Evolutionary conservation across 2,113 vertebrate genomes (phyloP).

Genomic region (Aegotheles bennettii): DNA sequence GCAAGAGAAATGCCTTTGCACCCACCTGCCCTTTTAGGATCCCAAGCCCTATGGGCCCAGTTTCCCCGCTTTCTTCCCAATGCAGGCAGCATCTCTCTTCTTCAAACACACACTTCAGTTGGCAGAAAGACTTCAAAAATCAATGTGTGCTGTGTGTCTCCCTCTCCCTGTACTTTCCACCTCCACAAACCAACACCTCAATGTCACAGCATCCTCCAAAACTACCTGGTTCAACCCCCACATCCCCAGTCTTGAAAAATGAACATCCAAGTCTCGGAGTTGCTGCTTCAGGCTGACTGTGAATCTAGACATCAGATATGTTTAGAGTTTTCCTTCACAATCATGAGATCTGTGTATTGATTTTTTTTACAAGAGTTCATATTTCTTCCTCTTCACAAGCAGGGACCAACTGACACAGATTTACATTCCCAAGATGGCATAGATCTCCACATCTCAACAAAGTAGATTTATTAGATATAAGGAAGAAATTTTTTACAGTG

Average conservation of each 20-base stretch:
- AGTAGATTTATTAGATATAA: neutral
- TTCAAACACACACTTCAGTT: neutral
- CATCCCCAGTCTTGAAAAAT: neutral
- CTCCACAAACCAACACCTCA: neutral
- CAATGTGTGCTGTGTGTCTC: neutral
- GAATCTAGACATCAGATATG: neutral
- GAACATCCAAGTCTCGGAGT: neutral
- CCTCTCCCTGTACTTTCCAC: neutral
- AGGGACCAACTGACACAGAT: neutral
- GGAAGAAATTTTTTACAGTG: neutral
- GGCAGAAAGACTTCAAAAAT: neutral
- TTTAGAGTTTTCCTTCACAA: neutral
- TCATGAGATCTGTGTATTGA: neutral
- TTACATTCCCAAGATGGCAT: neutral
- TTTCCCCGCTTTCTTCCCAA: neutral
- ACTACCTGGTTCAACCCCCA: neutral
- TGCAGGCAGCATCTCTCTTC: neutral
- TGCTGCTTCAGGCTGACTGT: neutral
- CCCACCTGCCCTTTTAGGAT: neutral
- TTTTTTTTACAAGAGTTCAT: neutral
- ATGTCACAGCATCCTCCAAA: neutral
- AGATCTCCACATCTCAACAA: neutral
- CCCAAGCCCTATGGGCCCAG: neutral
- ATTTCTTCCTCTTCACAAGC: neutral
- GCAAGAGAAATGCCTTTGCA: neutral